These are phyloP conservation scores for Microchrysa polita DNA, from an alignment of 2,888 invertebrate species.

Conservation along the genomic window DNA sequence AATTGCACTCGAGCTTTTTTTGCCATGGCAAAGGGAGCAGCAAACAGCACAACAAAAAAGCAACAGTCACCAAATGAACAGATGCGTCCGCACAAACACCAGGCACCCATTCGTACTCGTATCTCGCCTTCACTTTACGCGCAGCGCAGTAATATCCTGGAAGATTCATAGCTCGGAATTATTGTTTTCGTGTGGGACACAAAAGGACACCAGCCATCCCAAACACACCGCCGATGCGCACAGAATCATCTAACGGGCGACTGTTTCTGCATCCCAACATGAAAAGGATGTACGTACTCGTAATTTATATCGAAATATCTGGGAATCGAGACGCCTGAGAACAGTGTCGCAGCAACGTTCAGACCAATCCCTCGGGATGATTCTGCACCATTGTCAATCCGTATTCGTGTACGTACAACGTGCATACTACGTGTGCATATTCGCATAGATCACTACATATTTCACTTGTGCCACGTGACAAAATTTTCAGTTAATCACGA, in stretches of 20 bases:
- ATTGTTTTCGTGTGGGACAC: not conserved
- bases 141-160: too few relatives aligned
- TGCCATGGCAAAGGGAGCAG: too few relatives aligned
- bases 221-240: not conserved
- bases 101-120: too few relatives aligned
- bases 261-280: not conserved
- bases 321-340: slow-evolving; percentile 39
- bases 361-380: slow-evolving; percentile 39
- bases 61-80: too few relatives aligned
- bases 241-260: too few relatives aligned
- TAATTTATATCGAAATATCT: slow-evolving; percentile 30
- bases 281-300: too few relatives aligned
- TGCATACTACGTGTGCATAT: slow-evolving; percentile 7
- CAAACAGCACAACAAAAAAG: too few relatives aligned
- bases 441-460: slow-evolving; percentile 40
- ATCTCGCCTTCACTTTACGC: too few relatives aligned
- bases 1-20: too few relatives aligned
- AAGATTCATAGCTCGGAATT: not conserved
- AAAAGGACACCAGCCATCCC: not conserved
- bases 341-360: slow-evolving; percentile 28
- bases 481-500: slow-evolving; percentile 51
- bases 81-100: too few relatives aligned
- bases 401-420: too few relatives aligned
- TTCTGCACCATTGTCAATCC: slow-evolving; percentile 5
- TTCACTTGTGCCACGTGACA: slow-evolving; percentile 48